Base-by-base conservation (phyloP, 1,140 invertebrate species). In the Himalopsyche phryganea region DNA sequence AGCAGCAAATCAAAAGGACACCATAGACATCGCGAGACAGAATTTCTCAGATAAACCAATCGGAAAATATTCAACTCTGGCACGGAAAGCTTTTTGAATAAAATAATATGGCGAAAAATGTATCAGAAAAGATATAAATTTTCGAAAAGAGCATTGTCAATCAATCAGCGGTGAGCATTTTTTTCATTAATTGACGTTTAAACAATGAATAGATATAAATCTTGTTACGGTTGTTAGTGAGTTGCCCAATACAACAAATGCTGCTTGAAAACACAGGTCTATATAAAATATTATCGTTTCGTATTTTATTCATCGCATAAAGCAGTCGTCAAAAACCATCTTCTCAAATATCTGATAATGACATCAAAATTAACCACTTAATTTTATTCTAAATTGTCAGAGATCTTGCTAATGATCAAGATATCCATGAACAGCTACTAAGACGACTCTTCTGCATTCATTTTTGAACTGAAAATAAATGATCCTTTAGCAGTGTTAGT, bases 161-260 rank as follows among this genome's bases (percentile, higher is more conserved):
- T 64, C 62, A 64, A 64, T 64, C 62, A 44, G 52, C n/a, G 10
- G 6, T 20, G 56, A 45, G 52, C 14, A 58, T 57, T 64, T 63
- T 64, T 64, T 64, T 60, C 62, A 64, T 64, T 64, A 64, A 64
- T 64, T 64, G 62, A 64, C 62, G 53, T 64, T 50, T 53, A 52
- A 64, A 64, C 62, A 64, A 64, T 64, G 62, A 64, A 64, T 64
- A 64, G 62, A 60, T 57, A 64, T 64, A 64, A 64, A 64, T 64
- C 62, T 64, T 46, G 23, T 36, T 38, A 46, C 18, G 35, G 60
- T 50, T 54, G 50, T 55, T 53, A 58, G 48, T 5, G 14, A 14
- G 41, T 7, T 23, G 7, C 44, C 7, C 32, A 44, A 18, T n/a
- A 35, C 38, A 4, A 46, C 44, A 23, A 28, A 20, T 18, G 13